A percentile compares a stretch with the other conserved stretches of the same genome.
Evolutionary conservation across 2,113 vertebrate genomes (phyloP).

Genomic region (Prolemur simus): DNA sequence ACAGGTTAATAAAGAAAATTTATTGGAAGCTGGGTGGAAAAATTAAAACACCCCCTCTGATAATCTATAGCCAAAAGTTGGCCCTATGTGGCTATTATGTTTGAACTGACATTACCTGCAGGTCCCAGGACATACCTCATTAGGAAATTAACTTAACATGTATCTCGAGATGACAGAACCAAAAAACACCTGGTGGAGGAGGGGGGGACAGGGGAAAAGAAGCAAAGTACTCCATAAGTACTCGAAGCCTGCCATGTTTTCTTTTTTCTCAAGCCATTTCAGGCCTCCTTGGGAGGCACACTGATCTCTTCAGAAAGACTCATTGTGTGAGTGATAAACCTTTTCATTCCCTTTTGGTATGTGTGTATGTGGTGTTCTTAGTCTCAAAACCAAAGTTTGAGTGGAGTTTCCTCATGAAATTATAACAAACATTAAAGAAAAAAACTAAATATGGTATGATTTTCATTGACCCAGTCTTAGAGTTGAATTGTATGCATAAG

Average conservation of each 20-base stretch:
- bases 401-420: neutral
- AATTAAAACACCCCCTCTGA: neutral
- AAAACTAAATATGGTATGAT: neutral
- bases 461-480: neutral
- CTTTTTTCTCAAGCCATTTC: neutral
- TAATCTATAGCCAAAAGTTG: neutral
- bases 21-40: neutral
- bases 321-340: neutral
- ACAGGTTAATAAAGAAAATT: neutral
- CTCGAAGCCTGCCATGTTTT: neutral
- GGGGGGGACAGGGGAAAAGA: neutral
- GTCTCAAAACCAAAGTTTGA: neutral
- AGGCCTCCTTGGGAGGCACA: neutral
- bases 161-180: neutral
- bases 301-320: neutral
- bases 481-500: neutral
- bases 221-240: neutral
- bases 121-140: neutral
- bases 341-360: neutral
- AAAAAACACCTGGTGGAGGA: neutral
- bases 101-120: neutral
- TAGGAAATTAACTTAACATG: neutral
- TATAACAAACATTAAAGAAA: neutral
- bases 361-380: neutral
- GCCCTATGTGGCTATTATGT: neutral